These are phyloP conservation scores for Camelus dromedarius DNA, from an alignment of 2,113 vertebrate genomes.

Conservation along the genomic window DNA sequence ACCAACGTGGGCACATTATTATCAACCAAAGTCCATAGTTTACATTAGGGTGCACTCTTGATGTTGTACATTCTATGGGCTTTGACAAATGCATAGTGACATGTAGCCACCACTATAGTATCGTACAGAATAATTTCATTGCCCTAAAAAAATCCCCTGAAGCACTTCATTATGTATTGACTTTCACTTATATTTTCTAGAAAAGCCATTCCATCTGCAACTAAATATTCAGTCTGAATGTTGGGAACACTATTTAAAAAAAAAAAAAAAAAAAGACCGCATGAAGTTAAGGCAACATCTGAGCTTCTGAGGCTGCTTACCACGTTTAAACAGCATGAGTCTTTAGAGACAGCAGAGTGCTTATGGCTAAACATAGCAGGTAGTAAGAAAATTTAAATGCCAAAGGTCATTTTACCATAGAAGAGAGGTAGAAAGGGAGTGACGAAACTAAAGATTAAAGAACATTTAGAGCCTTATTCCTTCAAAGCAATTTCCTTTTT, in stretches of 20 bases:
- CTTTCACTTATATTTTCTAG: background rate
- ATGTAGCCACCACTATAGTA: no score
- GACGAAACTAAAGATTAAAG: background rate
- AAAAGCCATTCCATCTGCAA: constrained; percentile 14
- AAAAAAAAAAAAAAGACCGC: background rate
- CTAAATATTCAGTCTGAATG: background rate
- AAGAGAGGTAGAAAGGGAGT: background rate
- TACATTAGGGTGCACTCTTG: no score
- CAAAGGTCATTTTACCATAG: background rate
- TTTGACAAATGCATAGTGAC: no score
- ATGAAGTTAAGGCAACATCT: background rate
- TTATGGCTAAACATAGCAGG: background rate
- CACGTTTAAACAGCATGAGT: background rate
- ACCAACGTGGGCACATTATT: no score
- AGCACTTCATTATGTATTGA: background rate
- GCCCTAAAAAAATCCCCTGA: no score
- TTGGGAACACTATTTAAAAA: background rate
- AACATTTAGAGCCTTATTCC: rapidly evolving
- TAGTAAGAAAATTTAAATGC: background rate
- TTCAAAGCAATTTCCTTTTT: background rate
- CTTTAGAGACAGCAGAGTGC: background rate
- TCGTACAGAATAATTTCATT: no score
- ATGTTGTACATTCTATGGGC: no score
- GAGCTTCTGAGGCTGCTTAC: background rate
- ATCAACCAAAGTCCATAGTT: no score